Percentiles rank a stretch among this genome's conserved stretches.
Evolutionary conservation across 2,113 vertebrate genomes (phyloP).

Genomic region (Grallaria varia): DNA sequence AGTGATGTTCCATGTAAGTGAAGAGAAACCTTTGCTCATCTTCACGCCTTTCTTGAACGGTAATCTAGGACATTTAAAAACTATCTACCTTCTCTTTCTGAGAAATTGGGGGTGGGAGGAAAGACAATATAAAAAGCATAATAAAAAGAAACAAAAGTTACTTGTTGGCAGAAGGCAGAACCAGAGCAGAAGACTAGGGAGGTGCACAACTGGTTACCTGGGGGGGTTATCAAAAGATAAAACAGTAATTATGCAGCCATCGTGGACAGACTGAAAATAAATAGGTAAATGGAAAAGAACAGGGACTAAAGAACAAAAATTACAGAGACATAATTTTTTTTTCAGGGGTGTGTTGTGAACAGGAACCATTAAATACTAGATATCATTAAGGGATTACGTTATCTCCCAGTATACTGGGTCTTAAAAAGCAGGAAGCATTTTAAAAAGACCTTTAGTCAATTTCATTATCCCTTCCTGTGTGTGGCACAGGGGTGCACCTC

Average conservation of each 20-base stretch:
- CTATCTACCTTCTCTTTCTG: not conserved
- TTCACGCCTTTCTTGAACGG: not conserved
- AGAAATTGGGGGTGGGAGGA: accelerated
- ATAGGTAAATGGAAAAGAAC: not conserved
- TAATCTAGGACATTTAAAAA: not conserved
- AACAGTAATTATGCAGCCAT: not conserved
- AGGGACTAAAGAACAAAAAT: not conserved
- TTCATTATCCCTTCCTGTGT: not conserved
- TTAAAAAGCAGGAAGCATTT: not conserved
- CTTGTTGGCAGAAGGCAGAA: not conserved
- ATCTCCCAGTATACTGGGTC: not conserved
- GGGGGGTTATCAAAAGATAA: not conserved
- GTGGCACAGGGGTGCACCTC: not conserved
- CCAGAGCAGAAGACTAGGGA: not conserved
- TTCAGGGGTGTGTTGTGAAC: not conserved
- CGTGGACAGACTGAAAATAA: not conserved
- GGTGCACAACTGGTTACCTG: not conserved
- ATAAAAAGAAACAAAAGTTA: not conserved
- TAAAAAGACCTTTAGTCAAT: not conserved
- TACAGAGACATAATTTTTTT: not conserved
- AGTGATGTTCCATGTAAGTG: not conserved
- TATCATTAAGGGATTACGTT: not conserved
- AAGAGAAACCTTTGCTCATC: not conserved
- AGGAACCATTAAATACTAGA: not conserved
- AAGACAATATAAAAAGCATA: not conserved